A percentile compares a stretch with the other conserved stretches of the same genome.
These are phyloP conservation scores for Eugnorisma glareosa DNA, from an alignment of 2,888 invertebrate genomes.

Conservation along the genomic window DNA sequence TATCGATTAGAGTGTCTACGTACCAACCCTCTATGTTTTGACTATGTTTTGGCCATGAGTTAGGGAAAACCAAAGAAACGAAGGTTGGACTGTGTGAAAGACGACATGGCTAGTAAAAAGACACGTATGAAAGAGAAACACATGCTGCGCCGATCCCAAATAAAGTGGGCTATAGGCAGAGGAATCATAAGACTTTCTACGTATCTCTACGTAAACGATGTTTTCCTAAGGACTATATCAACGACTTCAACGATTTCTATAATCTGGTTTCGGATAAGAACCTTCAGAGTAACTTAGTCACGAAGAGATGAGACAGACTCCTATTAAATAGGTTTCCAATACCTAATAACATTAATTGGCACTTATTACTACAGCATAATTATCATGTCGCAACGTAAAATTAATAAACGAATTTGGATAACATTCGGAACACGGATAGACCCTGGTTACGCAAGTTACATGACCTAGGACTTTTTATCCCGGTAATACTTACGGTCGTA, in stretches of 20 bases:
- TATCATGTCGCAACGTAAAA: too few relatives aligned
- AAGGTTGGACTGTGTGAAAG: not conserved
- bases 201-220: not conserved
- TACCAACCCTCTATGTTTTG: not conserved
- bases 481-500: too few relatives aligned
- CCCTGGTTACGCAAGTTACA: too few relatives aligned
- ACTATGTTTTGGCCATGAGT: not conserved
- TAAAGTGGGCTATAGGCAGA: not conserved
- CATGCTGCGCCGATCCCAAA: not conserved
- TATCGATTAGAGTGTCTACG: not conserved
- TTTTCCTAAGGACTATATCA: not conserved
- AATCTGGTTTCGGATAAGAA: not conserved
- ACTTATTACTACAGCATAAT: not conserved
- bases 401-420: too few relatives aligned
- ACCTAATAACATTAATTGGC: conserved; percentile 16
- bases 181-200: not conserved
- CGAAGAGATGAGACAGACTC: not conserved
- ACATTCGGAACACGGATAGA: too few relatives aligned
- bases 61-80: not conserved
- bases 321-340: not conserved
- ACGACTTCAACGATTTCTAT: not conserved
- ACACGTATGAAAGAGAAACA: not conserved
- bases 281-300: not conserved
- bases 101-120: not conserved
- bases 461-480: too few relatives aligned